Evolutionary conservation across 2,888 invertebrate species (phyloP), one percentile per base, ranked within the genome.

Genomic region (Melipona beecheii): DNA sequence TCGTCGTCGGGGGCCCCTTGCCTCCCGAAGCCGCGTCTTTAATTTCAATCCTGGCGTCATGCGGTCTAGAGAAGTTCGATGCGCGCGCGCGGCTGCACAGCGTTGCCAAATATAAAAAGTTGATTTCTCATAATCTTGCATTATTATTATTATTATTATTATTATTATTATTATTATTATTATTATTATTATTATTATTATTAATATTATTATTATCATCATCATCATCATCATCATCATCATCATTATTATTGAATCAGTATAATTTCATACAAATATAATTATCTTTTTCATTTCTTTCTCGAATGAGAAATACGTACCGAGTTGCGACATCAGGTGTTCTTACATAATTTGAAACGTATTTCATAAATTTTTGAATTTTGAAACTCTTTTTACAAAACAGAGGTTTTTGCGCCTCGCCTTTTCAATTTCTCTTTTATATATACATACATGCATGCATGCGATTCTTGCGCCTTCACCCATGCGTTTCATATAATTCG

Each of bases 11-110:
- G 74, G 75, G 72, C 64, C 86, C 65, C 74, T 76, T 78, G 50
- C 77, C 80, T 62, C 64, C 68, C 66, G 75, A 85, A 85, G 84
- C 85, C 78, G 78, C 86, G 79, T 81, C 85, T 89, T 90, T 90
- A 91, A 90, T 91, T 87, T 84, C 89, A 90, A 89, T 75, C 81
- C 90, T 79, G 92, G 91, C 92, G 92, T 91, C 92, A 91, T 83
- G 92, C 92, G 91, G 92, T 92, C 92, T 92, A 90, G 90, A 78
- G 78, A 52, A 68, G 71, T 56, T 56, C 69, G 64, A 49, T 62
- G 31, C 43, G 36, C 24, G 27, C 73, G 31, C 31, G 70, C 60
- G 54, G 58, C 64, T 69, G 50, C 81, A 52, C 81, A 84, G 60
- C 75, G 86, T 87, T 84, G 86, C 77, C 80, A 75, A 71, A 17